A percentile compares a stretch with the other conserved stretches of the same genome.
Evolutionary conservation across 2,797 vertebrate genomes (phyloP).

Genomic region (Neosalanx taihuensis): DNA sequence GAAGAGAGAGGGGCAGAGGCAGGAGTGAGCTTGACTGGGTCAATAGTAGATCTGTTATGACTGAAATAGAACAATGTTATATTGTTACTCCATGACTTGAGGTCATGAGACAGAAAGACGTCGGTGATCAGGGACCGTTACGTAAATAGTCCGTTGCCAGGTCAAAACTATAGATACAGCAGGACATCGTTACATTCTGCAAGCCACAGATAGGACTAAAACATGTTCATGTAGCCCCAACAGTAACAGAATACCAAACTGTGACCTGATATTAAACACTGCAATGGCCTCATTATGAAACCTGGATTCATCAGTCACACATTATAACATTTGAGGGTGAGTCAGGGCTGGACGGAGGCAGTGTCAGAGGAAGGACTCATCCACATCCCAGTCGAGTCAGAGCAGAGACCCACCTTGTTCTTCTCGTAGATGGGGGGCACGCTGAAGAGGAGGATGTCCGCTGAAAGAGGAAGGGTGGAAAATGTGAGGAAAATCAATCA

Average conservation of each 20-base stretch:
- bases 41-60: conserved; percentile 1
- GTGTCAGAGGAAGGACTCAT: background rate
- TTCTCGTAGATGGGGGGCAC: conserved; percentile 87
- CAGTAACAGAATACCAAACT: too few relatives aligned
- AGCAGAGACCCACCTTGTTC: conserved; percentile 81
- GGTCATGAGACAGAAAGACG: background rate
- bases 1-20: background rate
- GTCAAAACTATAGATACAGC: background rate
- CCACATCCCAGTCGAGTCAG: background rate
- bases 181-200: background rate
- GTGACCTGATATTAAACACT: too few relatives aligned
- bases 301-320: too few relatives aligned
- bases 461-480: conserved; percentile 59
- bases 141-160: background rate
- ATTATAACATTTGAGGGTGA: too few relatives aligned
- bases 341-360: too few relatives aligned
- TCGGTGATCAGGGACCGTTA: background rate
- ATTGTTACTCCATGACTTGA: background rate
- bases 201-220: too few relatives aligned
- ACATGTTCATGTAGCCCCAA: too few relatives aligned
- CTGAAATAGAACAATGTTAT: background rate
- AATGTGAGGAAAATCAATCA: background rate
- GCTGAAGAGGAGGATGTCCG: conserved; percentile 83
- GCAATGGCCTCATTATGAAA: too few relatives aligned
- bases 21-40: background rate